Conservation (phyloP, 2,113 vertebrate genomes). For the Hippolais icterina region DNA sequence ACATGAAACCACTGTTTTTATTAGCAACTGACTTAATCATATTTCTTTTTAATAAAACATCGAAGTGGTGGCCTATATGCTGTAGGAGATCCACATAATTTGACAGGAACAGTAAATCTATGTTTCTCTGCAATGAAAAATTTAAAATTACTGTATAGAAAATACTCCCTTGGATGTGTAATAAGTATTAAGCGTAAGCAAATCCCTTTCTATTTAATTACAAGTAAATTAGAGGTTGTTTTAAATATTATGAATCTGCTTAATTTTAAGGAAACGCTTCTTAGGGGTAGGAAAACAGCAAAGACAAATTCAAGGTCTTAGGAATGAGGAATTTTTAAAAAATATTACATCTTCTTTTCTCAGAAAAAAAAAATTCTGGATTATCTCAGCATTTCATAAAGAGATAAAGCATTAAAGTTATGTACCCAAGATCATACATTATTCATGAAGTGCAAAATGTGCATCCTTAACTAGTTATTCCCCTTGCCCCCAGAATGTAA, state of each 20-base stretch:
- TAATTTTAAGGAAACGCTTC: background rate
- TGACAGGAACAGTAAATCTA: background rate
- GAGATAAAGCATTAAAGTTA: slow-evolving; percentile 23
- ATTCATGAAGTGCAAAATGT: slow-evolving; percentile 11
- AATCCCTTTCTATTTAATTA: slow-evolving; percentile 16
- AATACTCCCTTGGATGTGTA: background rate
- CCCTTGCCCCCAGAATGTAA: background rate
- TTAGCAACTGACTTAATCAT: background rate
- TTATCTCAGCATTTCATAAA: slow-evolving; percentile 14
- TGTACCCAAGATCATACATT: background rate
- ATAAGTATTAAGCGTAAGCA: background rate
- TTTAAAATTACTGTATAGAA: background rate
- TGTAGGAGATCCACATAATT: background rate
- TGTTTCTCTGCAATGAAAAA: background rate
- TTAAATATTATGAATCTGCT: background rate
- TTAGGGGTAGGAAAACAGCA: background rate
- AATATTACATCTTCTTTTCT: background rate
- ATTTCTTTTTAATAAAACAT: slow-evolving; percentile 15
- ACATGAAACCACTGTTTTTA: background rate
- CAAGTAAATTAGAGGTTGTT: background rate
- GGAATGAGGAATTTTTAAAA: background rate
- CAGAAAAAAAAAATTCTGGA: background rate
- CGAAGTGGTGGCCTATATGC: background rate
- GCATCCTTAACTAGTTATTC: slow-evolving; percentile 17
- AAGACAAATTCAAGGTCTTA: background rate